phyloP scores from a whole-genome alignment of 2,113 vertebrate species.

The Aplodontia rufa region DNA sequence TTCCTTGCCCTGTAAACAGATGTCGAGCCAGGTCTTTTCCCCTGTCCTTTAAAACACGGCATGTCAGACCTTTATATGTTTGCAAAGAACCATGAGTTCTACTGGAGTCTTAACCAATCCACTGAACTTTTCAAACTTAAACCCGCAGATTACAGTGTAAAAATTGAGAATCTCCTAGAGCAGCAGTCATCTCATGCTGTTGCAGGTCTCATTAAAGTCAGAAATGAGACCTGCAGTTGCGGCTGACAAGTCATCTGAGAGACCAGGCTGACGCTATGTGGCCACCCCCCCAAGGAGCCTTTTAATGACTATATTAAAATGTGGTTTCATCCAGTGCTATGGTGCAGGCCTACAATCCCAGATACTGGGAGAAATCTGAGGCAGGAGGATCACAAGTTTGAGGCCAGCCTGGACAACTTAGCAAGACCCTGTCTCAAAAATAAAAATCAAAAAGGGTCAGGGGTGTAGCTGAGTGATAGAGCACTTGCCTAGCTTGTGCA shows the following conservation, averaged over 20 bases:
- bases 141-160: background rate
- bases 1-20: background rate
- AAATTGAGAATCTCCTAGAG: background rate
- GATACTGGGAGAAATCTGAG: background rate
- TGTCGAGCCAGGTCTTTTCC: background rate
- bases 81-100: background rate
- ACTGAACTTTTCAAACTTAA: background rate
- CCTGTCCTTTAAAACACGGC: background rate
- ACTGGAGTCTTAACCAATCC: constrained; percentile 33
- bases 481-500: too few species aligned
- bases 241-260: background rate
- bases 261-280: background rate
- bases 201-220: constrained; percentile 8
- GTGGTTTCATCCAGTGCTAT: background rate
- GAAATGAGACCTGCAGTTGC: background rate
- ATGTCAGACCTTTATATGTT: constrained; percentile 10
- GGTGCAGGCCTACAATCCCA: background rate
- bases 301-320: background rate
- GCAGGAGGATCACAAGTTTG: background rate
- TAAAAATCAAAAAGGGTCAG: background rate
- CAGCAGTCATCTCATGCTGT: background rate
- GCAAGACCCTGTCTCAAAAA: background rate
- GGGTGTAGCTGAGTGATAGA: too few species aligned
- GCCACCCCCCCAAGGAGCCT: background rate
- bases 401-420: background rate